Percentiles rank a stretch among this genome's conserved stretches.
Evolutionary conservation across 1,140 invertebrate genomes (phyloP).

Genomic region (Hypsibius dujardini): DNA sequence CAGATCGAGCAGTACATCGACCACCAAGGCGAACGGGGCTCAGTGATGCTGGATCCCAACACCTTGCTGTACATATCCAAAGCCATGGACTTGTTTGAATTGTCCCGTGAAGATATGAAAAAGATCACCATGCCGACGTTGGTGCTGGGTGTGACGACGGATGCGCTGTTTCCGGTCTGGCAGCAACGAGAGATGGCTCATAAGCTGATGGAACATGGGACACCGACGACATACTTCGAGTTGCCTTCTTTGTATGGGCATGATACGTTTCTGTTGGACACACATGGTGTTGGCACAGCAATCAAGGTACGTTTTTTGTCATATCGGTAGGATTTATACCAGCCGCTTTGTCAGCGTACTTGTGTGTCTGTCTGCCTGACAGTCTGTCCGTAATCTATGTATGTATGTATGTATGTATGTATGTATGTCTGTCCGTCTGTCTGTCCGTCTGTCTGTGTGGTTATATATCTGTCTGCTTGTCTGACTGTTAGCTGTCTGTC

Average conservation of each 20-base stretch:
- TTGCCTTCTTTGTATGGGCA: constrained; percentile 29
- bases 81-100: constrained; percentile 18
- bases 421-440: too few species aligned
- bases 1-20: constrained; percentile 34
- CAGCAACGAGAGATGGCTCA: constrained; percentile 31
- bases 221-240: constrained; percentile 8
- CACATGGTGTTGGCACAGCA: constrained; percentile 33
- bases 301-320: constrained; percentile 27
- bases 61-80: constrained; percentile 34
- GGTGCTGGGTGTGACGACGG: constrained; percentile 33
- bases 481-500: neutral
- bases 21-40: constrained; percentile 33
- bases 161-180: constrained; percentile 33
- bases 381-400: too few species aligned
- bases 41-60: constrained; percentile 34
- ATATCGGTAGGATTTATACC: too few species aligned
- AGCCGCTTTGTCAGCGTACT: too few species aligned
- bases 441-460: too few species aligned
- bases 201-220: constrained; percentile 28
- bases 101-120: neutral
- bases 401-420: too few species aligned
- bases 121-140: constrained; percentile 28
- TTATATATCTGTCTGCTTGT: neutral
- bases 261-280: constrained; percentile 35
- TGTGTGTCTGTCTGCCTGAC: too few species aligned